Percentiles rank a stretch among this genome's conserved stretches.
Evolutionary conservation across 2,113 vertebrate species (phyloP).

Genomic region (Brachypodius melanocephalos): DNA sequence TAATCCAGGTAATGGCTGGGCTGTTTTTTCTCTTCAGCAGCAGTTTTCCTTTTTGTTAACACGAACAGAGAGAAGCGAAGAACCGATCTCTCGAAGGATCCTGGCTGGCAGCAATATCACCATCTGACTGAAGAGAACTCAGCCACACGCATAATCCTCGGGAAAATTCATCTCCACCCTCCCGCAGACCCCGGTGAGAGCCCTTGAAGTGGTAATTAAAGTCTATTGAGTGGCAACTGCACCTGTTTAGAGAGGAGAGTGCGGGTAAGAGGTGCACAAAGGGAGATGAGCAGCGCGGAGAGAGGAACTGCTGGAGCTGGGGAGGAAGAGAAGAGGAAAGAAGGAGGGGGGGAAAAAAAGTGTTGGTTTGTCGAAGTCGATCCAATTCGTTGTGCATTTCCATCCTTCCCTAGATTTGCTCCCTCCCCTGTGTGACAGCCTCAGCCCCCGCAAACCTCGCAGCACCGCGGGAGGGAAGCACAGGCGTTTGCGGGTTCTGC

Average conservation of each 20-base stretch:
- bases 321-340: not conserved
- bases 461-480: not conserved
- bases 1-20: not conserved
- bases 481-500: not conserved
- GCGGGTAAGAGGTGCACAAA: constrained; percentile 46
- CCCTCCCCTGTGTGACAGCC: not conserved
- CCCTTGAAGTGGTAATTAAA: constrained; percentile 69
- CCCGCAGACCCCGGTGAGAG: constrained; percentile 51
- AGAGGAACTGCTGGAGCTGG: constrained; percentile 7
- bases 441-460: not conserved
- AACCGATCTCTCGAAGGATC: constrained; percentile 2
- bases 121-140: constrained; percentile 2
- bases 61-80: not conserved
- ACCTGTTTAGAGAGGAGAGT: constrained; percentile 55
- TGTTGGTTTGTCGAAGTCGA: not conserved
- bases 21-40: not conserved
- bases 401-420: not conserved
- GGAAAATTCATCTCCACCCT: constrained; percentile 59
- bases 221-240: constrained; percentile 65
- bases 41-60: constrained; percentile 39
- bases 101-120: not conserved
- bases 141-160: constrained; percentile 5
- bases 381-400: not conserved
- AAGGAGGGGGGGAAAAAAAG: not conserved
- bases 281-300: constrained; percentile 24